These are phyloP conservation scores for Dicrurus megarhynchus DNA, from an alignment of 2,113 vertebrate species.

Conservation along the genomic window DNA sequence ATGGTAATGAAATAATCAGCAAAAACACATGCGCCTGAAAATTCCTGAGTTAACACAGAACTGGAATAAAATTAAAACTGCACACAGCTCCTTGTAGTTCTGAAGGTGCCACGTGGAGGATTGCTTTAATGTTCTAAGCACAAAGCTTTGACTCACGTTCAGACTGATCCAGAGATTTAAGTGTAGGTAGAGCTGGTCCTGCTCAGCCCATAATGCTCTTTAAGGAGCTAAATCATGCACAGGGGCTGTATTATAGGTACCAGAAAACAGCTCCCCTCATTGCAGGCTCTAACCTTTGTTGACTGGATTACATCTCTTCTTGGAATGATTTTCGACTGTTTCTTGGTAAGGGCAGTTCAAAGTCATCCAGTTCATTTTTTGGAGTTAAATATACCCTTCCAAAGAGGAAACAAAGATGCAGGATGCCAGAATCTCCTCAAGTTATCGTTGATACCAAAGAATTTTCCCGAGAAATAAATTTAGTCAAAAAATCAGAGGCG, in stretches of 20 bases:
- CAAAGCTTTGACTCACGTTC: neutral
- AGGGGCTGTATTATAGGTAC: neutral
- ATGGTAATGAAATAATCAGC: neutral
- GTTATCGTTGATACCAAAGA: neutral
- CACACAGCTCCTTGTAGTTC: neutral
- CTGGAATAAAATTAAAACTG: neutral
- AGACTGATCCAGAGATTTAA: neutral
- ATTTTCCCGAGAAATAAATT: neutral
- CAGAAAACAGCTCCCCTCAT: neutral
- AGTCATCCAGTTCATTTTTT: neutral
- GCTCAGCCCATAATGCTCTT: conserved; percentile 8
- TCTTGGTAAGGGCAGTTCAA: neutral
- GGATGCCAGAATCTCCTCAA: neutral
- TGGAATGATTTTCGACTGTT: neutral
- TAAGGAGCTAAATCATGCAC: neutral
- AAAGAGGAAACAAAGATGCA: neutral
- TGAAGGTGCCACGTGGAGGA: fast-evolving
- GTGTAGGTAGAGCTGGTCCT: neutral
- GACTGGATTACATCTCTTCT: neutral
- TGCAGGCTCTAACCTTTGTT: neutral
- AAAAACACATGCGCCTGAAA: neutral
- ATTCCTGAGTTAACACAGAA: neutral
- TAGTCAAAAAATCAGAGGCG: neutral
- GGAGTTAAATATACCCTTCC: neutral
- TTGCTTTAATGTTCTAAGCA: conserved; percentile 5